phyloP scores from a whole-genome alignment of 2,797 vertebrate species.

The Ptychadena robeensis region DNA sequence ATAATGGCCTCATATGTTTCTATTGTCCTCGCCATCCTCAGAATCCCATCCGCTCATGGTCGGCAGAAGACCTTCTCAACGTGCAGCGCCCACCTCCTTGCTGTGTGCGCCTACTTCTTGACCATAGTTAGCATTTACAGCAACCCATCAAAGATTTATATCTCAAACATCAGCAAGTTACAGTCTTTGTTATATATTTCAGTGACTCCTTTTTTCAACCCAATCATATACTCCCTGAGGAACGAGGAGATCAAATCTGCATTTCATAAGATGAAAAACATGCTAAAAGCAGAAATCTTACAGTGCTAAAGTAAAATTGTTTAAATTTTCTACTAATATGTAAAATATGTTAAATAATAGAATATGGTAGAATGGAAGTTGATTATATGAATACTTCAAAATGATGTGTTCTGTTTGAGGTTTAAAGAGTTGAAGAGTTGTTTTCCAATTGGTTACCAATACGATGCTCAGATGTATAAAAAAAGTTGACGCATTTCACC shows the following conservation, averaged over 20 bases:
- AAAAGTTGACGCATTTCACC: no score
- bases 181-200: constrained; percentile 44
- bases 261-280: background rate
- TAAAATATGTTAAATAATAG: no score
- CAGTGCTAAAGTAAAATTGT: no score
- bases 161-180: constrained; percentile 26
- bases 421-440: no score
- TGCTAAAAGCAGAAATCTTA: no score
- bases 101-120: constrained; percentile 33
- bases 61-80: constrained; percentile 51
- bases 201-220: constrained; percentile 62
- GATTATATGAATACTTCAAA: no score
- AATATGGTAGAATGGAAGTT: no score
- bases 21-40: constrained; percentile 15
- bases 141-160: constrained; percentile 25
- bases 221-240: constrained; percentile 62
- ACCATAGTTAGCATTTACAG: constrained; percentile 33
- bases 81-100: constrained; percentile 36
- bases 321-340: no score
- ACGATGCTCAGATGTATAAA: no score
- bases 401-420: no score
- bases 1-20: background rate
- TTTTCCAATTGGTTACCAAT: no score
- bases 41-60: constrained; percentile 1
- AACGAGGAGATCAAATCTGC: constrained; percentile 54